These are phyloP conservation scores for Himalopsyche phryganea DNA, from an alignment of 1,140 invertebrate species.

Conservation along the genomic window DNA sequence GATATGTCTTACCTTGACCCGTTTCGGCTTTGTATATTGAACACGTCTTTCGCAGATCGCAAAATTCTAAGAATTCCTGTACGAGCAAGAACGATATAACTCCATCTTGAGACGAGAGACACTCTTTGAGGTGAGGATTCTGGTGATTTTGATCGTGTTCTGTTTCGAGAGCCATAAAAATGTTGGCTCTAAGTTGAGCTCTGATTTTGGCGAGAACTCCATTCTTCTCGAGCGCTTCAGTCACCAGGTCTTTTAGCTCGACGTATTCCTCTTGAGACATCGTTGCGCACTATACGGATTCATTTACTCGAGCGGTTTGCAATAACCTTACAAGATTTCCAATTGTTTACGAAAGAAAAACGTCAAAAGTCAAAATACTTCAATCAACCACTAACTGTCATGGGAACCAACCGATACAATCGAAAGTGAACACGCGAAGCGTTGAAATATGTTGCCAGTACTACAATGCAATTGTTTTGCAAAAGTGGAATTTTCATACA, in stretches of 20 bases:
- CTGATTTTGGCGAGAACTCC: conserved; percentile 51
- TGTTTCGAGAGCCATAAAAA: conserved; percentile 51
- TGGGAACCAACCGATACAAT: no score
- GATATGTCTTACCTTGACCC: conserved; percentile 46
- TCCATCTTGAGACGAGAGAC: conserved; percentile 46
- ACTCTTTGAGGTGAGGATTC: conserved; percentile 44
- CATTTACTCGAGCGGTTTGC: conserved; percentile 1
- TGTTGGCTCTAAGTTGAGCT: conserved; percentile 48
- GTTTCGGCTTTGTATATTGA: conserved; percentile 51
- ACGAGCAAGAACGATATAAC: conserved; percentile 44
- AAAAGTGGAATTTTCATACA: no score
- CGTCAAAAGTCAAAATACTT: conserved; percentile 19
- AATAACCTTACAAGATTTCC: neutral
- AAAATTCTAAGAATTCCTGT: conserved; percentile 51
- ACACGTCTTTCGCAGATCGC: conserved; percentile 49
- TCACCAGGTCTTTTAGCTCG: conserved; percentile 49
- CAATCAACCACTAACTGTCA: no score
- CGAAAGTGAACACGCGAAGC: no score
- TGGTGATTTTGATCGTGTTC: conserved; percentile 46
- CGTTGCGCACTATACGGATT: neutral
- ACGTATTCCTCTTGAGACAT: conserved; percentile 53
- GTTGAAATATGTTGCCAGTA: no score
- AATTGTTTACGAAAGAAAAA: conserved; percentile 17
- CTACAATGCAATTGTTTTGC: no score
- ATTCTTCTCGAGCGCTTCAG: conserved; percentile 51